phyloP scores from a whole-genome alignment of 2,888 invertebrate species.

The Diachrysia chrysitis region DNA sequence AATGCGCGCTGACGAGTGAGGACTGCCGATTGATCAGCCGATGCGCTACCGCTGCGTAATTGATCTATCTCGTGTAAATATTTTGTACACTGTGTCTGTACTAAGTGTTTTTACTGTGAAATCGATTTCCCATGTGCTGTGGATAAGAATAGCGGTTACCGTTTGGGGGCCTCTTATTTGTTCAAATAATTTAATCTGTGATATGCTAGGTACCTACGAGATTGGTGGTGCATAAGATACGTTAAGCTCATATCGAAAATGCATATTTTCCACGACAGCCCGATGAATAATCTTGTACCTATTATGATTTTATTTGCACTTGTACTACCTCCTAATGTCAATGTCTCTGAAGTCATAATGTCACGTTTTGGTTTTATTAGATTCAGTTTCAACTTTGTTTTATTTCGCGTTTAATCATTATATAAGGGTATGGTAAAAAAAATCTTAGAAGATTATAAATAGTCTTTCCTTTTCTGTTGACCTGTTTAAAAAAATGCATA shows the following conservation, averaged over 20 bases:
- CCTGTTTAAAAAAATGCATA: too few species aligned
- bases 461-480: too few species aligned
- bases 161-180: background rate
- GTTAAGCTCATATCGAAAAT: background rate
- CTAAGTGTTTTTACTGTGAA: constrained; percentile 10
- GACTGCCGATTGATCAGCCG: constrained; percentile 1
- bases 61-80: constrained; percentile 5
- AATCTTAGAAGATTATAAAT: too few species aligned
- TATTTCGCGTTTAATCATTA: too few species aligned
- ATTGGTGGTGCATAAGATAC: too few species aligned
- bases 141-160: constrained; percentile 1
- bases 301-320: background rate
- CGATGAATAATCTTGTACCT: background rate
- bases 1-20: constrained; percentile 1
- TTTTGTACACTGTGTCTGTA: constrained; percentile 5
- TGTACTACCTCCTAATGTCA: background rate
- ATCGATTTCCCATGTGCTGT: constrained; percentile 3
- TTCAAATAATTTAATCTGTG: background rate
- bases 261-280: background rate
- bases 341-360: too few species aligned
- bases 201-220: background rate
- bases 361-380: too few species aligned
- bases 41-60: background rate
- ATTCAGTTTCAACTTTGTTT: too few species aligned
- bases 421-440: too few species aligned